A percentile compares a stretch with the other conserved stretches of the same genome.
These are phyloP conservation scores for Neosalanx taihuensis DNA, from an alignment of 2,797 vertebrate species.

Conservation along the genomic window DNA sequence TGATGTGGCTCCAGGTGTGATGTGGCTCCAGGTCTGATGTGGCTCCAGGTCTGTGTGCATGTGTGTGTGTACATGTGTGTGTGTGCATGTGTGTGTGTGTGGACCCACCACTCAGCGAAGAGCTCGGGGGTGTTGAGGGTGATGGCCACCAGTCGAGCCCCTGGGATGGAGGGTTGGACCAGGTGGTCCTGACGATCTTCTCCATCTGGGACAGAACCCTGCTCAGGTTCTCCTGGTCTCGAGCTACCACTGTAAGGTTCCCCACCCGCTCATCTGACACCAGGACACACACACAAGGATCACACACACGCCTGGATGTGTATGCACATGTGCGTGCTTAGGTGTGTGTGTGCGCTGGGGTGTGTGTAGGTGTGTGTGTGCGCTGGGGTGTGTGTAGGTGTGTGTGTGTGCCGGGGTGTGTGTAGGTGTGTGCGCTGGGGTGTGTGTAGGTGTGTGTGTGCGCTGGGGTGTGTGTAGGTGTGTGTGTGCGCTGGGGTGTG, in stretches of 20 bases:
- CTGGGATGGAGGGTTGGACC: slow-evolving; percentile 96
- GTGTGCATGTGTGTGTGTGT: neutral
- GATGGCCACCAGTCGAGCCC: slow-evolving; percentile 85
- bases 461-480: neutral
- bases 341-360: too few species aligned
- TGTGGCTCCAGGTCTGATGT: too few species aligned
- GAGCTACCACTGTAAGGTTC: slow-evolving; percentile 88
- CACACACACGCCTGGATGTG: too few species aligned
- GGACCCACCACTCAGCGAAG: slow-evolving; percentile 86
- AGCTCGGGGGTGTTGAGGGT: slow-evolving; percentile 85
- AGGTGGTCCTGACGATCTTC: slow-evolving; percentile 91
- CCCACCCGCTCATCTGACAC: slow-evolving; percentile 91
- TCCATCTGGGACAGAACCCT: slow-evolving; percentile 94
- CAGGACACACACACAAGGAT: slow-evolving; percentile 20
- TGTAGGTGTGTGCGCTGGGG: too few species aligned
- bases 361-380: too few species aligned
- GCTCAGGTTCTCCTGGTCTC: slow-evolving; percentile 79
- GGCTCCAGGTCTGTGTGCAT: too few species aligned
- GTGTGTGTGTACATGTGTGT: neutral
- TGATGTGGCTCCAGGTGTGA: too few species aligned
- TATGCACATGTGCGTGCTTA: too few species aligned
- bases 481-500: neutral
- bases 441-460: neutral
- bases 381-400: too few species aligned
- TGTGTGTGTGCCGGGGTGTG: too few species aligned